Evolutionary conservation across 2,888 invertebrate species (phyloP), one percentile per base, ranked within the genome.

Genomic region (Brenthis ino): DNA sequence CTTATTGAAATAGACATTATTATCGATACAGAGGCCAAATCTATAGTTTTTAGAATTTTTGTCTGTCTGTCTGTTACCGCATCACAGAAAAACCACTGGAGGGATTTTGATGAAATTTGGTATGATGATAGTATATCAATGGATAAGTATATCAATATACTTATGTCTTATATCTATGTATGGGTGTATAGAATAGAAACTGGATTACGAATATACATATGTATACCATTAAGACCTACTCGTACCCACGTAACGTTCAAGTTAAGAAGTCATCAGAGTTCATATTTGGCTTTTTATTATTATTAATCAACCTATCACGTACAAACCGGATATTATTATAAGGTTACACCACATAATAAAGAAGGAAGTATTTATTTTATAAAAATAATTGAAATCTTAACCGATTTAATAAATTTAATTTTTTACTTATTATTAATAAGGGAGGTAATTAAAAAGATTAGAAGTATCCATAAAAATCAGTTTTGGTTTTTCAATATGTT

Each of bases 271-370:
- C 50, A 60, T 48, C n/a, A 58, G 24, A 50, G 28, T 60, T 60
- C n/a, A 60, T 13, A 33, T 12, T n/a, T 48, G 24, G 28, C 48
- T n/a, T 28, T 28, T 50, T 60, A 50, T 48, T 48, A 50, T 24
- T 60, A 60, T 60, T 16, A 60, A 60, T 60, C 28, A 58, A 48
- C 24, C 58, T 43, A 43, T 43, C 61, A 37, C 50, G 61, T 16
- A 53, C 50, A 16, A 53, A 63, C 57, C 56, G 56, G 65, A 65
- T 57, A 65, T 24, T 13, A 48, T 57, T 57, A 51, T 65, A 64
- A 64, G 64, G 64, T 57, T 57, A 65, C 57, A 33, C 33, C 50
- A 50, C 24, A 56, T 20, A 37, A 57, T 16, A 37, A 51, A 56
- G 33, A 16, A 50, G 65, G 56, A 65, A 65, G 50, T 65, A 14